Evolutionary conservation across 2,888 invertebrate species (phyloP), one percentile per base, ranked within the genome.

Genomic region (Eugnorisma glareosa): DNA sequence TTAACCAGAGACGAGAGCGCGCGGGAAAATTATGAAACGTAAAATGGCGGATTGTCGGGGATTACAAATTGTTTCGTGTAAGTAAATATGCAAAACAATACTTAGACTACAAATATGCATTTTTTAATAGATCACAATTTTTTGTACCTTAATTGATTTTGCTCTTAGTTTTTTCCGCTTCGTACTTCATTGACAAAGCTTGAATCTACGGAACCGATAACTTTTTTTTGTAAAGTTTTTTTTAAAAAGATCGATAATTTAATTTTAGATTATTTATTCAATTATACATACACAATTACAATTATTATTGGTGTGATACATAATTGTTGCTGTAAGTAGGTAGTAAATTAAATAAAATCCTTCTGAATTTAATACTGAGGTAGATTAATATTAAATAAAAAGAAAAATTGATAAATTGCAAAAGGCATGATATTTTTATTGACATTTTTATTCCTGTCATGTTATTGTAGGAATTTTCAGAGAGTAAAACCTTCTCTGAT

Each of bases 1-100:
- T 85, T 86, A 87, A 78, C 89, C 89, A 89, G 91, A 90, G 92
- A 92, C 91, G 93, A 93, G 91, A 90, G 88, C 90, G 88, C 90
- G 89, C 91, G 90, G 90, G 88, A 93, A 91, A 92, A 93, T 92
- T 90, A 90, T 89, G 90, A 87, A 89, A 89, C 83, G 90, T 89
- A 93, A 92, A 92, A 93, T 91, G 89, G 90, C 89, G 89, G 40
- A 40, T 40, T n/a, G 15, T 15, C 15, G 24, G 15, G 89, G 40
- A 48, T 64, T 57, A 76, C 48, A 82, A 67, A 67, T 82, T 82
- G 43, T 35, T 48, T 68, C 57, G 45, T 57, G 40, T 48, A 28
- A 15, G 51, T 67, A 37, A 81, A 51, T 45, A 45, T 18, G 35
- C 18, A 31, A 40, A 64, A 64, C 37, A 28, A 31, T 57, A 40